Base-by-base conservation (phyloP, 2,113 vertebrate genomes). In the Cryptomyrus ogoouensis region DNA sequence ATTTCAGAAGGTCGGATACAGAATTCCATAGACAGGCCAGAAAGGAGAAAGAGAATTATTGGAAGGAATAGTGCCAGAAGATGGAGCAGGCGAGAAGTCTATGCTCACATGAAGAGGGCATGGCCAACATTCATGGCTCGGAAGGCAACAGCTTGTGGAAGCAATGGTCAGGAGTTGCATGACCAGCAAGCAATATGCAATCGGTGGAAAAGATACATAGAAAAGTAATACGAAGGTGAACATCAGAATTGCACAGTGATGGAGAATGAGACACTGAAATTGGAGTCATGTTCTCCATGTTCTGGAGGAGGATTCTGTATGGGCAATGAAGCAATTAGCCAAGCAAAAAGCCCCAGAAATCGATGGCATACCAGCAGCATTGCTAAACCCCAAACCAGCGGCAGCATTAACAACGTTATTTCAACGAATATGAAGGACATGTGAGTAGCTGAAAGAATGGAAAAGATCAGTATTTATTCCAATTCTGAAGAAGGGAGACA, bases 381-480 rank as follows among this genome's bases (percentile, higher is more conserved):
- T 35, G n/a, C 66, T 35, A 3, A 35, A 74, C 27, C 66, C 27
- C 8, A 13, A 15, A 35, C 66, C 66, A 35, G 27, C 27, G 3
- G 66, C 10, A 35, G 27, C 70, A 39, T 39, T 39, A 77, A 77
- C 31, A 77, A 15, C 1, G 15, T 10, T 83, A 46, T 83, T 6
- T 46, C 39, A 42, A 24, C 3, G 19, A 21, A 44, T 80, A 4
- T 80, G 88, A 66, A 49, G n/a, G 5, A 89, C 17, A 0, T n/a
- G 62, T 27, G 17, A 46, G 21, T 89, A n/a, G 66, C 88, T 31
- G 24, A 89, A 77, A 19, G 46, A 49, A 10, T 89, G 88, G 42
- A 89, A 31, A 47, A 46, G n/a, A 49, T 89, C 46, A 50, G 70
- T 89, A 17, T 50, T 80, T 10, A 89, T 89, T n/a, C 88, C 88